Evolutionary conservation across 2,113 vertebrate genomes (phyloP).

Genomic region (Heliornis fulica): DNA sequence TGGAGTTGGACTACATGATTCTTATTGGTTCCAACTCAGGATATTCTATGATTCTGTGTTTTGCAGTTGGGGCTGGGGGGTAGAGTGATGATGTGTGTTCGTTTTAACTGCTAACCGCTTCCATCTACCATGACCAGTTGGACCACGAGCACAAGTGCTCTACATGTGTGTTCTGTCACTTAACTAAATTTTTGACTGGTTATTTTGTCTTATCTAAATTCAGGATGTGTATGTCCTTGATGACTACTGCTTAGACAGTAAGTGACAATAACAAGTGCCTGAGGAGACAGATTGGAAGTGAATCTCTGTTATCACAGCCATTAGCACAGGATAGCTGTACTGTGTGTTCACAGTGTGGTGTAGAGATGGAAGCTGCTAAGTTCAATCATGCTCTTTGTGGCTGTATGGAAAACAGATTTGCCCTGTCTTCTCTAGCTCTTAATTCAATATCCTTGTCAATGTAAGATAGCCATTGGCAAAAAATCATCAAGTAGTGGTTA

Average conservation of each 20-base stretch:
- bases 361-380: not conserved
- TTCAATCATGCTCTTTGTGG: not conserved
- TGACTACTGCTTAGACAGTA: not conserved
- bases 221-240: not conserved
- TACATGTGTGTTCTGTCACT: not conserved
- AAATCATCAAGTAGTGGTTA: not conserved
- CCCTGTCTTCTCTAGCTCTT: not conserved
- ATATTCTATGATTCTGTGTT: too few relatives aligned
- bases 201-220: not conserved
- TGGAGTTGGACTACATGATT: too few relatives aligned
- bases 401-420: not conserved
- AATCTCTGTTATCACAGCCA: not conserved
- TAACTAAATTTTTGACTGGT: not conserved
- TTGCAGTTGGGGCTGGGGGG: too few relatives aligned
- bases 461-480: not conserved
- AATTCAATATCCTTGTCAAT: not conserved
- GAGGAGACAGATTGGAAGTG: not conserved
- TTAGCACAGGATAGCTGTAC: not conserved
- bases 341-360: accelerated
- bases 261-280: not conserved
- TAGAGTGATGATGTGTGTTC: not conserved
- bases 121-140: not conserved
- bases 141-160: not conserved
- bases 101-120: not conserved
- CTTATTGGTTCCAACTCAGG: too few relatives aligned